Base-by-base conservation (phyloP, 2,797 vertebrate species). In the Muraenolepis orangiensis region DNA sequence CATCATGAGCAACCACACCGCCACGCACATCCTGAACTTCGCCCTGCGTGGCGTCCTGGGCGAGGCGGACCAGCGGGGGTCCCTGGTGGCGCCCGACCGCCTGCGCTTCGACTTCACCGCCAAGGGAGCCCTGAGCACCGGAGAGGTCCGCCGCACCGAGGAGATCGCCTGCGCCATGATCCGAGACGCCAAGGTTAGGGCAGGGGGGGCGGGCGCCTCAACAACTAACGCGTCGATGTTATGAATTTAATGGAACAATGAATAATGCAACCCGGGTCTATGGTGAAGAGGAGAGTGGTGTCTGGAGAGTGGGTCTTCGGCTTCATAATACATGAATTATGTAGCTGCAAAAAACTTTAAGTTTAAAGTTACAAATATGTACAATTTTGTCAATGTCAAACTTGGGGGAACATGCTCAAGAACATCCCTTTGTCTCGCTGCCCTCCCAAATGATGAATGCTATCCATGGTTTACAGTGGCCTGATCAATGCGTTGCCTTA, bases 1-100 rank as follows among this genome's bases (percentile, higher is more conserved):
- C 0, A 89, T 98, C 87, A 99, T 99, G 98, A 98, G 95, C 90
- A 99, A 99, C 92, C 98, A 99, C 90, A 99, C 98, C 0, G 95
- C 95, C 71, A 99, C 98, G 0, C 98, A 99, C 93, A 96, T 99
- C 86, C 90, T 99, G 68, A 99, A 99, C 94, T 99, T 97, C 0
- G 96, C 96, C 66, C 87, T 99, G 84, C 95, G 97, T 30, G 92
- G 93, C 0, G 96, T 99, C 16, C 83, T 99, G 51, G 97, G 97
- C 0, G 97, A 98, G 82, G 98, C 98, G 0, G 98, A 99, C 83
- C 98, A 99, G 91, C 94, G 95, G 40, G 98, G 98, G 0, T 99
- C 98, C 0, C 90, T 99, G 79, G 98, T 99, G 0, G 98, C 98
- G 0, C 90, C 97, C 0, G 98, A 99, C 84, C 94, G 96, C 42